These are phyloP conservation scores for Diadema setosum DNA, from an alignment of 35 echinoderm and acorn worm species.

Conservation along the genomic window DNA sequence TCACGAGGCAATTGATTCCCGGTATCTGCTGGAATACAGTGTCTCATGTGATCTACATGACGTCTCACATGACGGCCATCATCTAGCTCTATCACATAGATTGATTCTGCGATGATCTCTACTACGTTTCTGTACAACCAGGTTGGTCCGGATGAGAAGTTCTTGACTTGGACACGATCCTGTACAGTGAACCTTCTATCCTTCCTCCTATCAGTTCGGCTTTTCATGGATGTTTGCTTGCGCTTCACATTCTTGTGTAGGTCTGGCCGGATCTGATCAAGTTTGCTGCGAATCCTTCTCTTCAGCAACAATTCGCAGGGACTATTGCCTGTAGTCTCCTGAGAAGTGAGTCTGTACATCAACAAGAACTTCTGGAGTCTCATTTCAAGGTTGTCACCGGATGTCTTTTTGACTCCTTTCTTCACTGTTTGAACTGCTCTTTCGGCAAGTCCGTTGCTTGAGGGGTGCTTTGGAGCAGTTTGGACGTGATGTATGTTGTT, in stretches of 20 bases:
- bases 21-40: background rate
- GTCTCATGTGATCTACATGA: constrained; percentile 41
- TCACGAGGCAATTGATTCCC: too few relatives aligned
- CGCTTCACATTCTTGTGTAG: constrained; percentile 18
- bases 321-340: constrained; percentile 46
- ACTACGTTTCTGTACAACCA: constrained; percentile 16
- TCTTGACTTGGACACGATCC: constrained; percentile 54
- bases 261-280: constrained; percentile 49
- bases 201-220: constrained; percentile 4
- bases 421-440: constrained; percentile 71
- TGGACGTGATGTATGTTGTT: constrained; percentile 62
- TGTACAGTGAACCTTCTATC: background rate
- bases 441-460: constrained; percentile 51
- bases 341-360: constrained; percentile 50
- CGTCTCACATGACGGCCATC: constrained; percentile 43
- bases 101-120: constrained; percentile 1
- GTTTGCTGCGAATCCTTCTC: constrained; percentile 32
- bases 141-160: constrained; percentile 34
- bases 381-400: constrained; percentile 12
- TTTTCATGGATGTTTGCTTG: constrained; percentile 45
- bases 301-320: constrained; percentile 58
- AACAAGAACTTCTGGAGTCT: constrained; percentile 61
- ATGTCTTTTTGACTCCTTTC: constrained; percentile 46
- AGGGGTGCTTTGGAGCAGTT: constrained; percentile 61
- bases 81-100: constrained; percentile 22